Base-by-base conservation (phyloP, 1,140 invertebrate genomes). In the Dinothrombium tinctorium region DNA sequence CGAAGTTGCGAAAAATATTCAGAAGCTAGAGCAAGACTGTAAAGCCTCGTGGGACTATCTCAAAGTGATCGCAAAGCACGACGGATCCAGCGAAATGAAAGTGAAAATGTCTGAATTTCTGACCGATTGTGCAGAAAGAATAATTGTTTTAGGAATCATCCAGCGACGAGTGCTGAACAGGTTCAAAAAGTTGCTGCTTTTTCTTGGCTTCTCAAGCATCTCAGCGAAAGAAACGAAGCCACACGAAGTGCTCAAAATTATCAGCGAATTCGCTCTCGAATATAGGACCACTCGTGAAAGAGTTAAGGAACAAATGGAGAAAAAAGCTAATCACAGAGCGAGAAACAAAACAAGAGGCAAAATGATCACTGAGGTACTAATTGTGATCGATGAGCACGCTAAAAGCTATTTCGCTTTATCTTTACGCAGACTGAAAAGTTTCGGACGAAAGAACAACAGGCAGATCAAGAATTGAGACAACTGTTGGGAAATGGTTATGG, bases 241-340 rank as follows among this genome's bases (percentile, higher is more conserved):
- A 0, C 81, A 90, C 52, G 71, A 79, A 37, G 78, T 96, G 47
- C 84, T 87, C 55, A 78, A 86, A 54, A 74, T 82, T 7, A 69
- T 99, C 19, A 90, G 83, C n/a, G 92, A 98, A 62, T 99, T 99
- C 61, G 82, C 92, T 9, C 62, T 99, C 23, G 92, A 99, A 60
- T 99, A 95, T 58, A 65, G 90, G 42, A 99, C 92, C 12, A 95
- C 89, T 0, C 63, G 90, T 35, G 90, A 96, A 53, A 69, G 89
- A 44, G 86, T 98, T 11, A 62, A 92, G 36, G 86, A 95, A 59
- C 89, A 95, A 59, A 59, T 87, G 22, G 79, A 92, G 59, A 94
- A 96, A 65, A 90, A 90, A 86, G 59, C 58, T 25, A 66, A 65
- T 44, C 62, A 67, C 43, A 51, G 62, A 40, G 90, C 98, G 57